Evolutionary conservation across 2,797 vertebrate species (phyloP), one percentile per base, ranked within the genome.

Genomic region (Anniella stebbinsi): DNA sequence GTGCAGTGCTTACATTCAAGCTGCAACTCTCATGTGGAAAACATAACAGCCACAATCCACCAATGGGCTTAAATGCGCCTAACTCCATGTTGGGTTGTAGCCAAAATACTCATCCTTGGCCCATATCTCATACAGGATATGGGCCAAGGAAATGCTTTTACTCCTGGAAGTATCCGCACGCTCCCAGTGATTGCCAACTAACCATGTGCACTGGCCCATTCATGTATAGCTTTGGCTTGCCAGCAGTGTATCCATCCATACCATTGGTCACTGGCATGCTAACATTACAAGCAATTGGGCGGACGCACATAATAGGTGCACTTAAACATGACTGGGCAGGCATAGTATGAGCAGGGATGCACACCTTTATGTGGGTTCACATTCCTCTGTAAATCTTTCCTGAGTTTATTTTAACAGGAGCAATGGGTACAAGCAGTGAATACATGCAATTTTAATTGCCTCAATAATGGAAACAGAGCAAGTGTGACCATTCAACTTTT

Each of bases 351-450:
- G 10, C 66, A 83, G 60, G 38, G 41, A 28, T 25, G 23, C 21
- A 25, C 21, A 23, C 4, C n/a, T 57, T 63, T 38, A 63, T 36
- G 18, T 60, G 33, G 36, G 51, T 57, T 21, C n/a, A 41, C 38
- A 48, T 54, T 48, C 75, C 89, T 93, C 93, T 90, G 93, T 76
- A 80, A 77, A 84, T 88, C 13, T 78, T 41, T 45, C 84, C 91
- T 57, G 80, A 86, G 38, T 38, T 66, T 33, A 15, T 41, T 2
- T 38, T 66, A 41, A 66, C 10, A 92, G 88, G 84, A 88, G n/a
- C 41, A 87, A 51, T 28, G 15, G 17, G 51, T 2, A 33, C n/a
- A 72, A 57, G 36, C 48, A 72, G 70, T 77, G 48, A 45, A 90
- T 21, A 51, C 48, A 54, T 70, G 78, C 21, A 73, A 30, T 93